Evolutionary conservation across 64 coral and sea anemone genomes (phyloP), one percentile per base, ranked within the genome.

Genomic region (Dendronephthya gigantea): DNA sequence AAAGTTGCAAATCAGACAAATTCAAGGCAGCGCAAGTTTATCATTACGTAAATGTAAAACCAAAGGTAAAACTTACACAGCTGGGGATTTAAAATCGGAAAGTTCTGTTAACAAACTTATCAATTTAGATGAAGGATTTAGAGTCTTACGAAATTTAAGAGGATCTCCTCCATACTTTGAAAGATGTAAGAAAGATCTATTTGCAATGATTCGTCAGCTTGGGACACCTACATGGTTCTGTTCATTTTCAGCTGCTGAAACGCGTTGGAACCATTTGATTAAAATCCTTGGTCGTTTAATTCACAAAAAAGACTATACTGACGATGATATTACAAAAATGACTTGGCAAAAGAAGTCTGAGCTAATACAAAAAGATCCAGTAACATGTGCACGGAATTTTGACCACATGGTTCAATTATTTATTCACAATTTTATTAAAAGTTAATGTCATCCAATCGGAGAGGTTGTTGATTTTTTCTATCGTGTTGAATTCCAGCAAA

Each of bases 191-290:
- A n/a, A n/a, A n/a, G n/a, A 66, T 66, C 19, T 66, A 66, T 66
- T 66, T 66, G 58, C 58, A 22, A 66, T 66, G 58, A 66, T 66
- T 66, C 6, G 58, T 8, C 58, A 66, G 29, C 58, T 66, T 22
- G 58, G 58, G 3, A 66, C 29, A 66, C 58, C 58, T n/a, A 66
- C 58, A 15, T 66, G 58, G 58, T 66, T 66, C 29, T 66, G 19
- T 66, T 66, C 58, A 66, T 66, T 66, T 66, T 66, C 58, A 66
- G 19, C 58, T 15, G 58, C 58, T n/a, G 58, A 66, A 66, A 66
- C 58, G 2, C 19, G 58, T 5, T 66, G 58, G 58, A 22, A 5
- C 22, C 58, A 66, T 15, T 30, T 66, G 19, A n/a, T 66, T n/a
- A 66, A 66, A 66, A 30, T 66, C 22, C 58, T 66, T 8, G 58